A percentile compares a stretch with the other conserved stretches of the same genome.
phyloP scores from a whole-genome alignment of 2,888 invertebrate species.

The Portevinia maculata region DNA sequence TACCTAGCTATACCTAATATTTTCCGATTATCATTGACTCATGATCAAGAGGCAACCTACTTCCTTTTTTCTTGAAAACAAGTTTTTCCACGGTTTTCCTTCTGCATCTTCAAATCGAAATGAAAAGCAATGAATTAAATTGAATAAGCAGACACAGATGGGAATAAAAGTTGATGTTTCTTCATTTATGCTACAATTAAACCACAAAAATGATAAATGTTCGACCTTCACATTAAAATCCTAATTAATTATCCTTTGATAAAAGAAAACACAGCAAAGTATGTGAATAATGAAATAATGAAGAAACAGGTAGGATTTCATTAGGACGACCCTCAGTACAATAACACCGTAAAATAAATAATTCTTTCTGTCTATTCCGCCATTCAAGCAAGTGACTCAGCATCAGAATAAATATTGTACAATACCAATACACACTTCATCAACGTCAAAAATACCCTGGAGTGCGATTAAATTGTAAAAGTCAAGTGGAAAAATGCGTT shows the following conservation, averaged over 20 bases:
- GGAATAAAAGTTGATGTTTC: neutral
- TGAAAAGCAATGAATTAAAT: constrained; percentile 26
- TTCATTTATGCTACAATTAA: neutral
- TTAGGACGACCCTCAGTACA: constrained; percentile 1
- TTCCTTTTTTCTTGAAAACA: constrained; percentile 40
- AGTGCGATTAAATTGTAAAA: constrained; percentile 36
- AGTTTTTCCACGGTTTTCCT: constrained; percentile 7
- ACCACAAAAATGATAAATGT: constrained; percentile 27
- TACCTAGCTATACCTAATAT: constrained; percentile 46
- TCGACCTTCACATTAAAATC: constrained; percentile 8
- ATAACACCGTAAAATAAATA: no score
- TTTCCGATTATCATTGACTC: constrained; percentile 45
- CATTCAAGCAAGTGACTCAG: constrained; percentile 25
- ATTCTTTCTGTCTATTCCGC: constrained; percentile 6
- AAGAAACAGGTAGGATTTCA: constrained; percentile 16
- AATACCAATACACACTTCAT: constrained; percentile 17
- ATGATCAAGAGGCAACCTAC: constrained; percentile 51
- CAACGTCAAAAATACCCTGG: constrained; percentile 3
- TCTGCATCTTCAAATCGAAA: constrained; percentile 22
- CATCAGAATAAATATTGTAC: constrained; percentile 26
- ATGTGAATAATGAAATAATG: neutral
- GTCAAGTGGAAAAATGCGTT: constrained; percentile 36
- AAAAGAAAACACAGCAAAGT: constrained; percentile 29
- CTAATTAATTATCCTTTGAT: constrained; percentile 13
- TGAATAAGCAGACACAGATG: constrained; percentile 4